Percentiles rank a stretch among this genome's conserved stretches.
phyloP scores from a whole-genome alignment of 2,888 invertebrate species.

The Zelleria hepariella region DNA sequence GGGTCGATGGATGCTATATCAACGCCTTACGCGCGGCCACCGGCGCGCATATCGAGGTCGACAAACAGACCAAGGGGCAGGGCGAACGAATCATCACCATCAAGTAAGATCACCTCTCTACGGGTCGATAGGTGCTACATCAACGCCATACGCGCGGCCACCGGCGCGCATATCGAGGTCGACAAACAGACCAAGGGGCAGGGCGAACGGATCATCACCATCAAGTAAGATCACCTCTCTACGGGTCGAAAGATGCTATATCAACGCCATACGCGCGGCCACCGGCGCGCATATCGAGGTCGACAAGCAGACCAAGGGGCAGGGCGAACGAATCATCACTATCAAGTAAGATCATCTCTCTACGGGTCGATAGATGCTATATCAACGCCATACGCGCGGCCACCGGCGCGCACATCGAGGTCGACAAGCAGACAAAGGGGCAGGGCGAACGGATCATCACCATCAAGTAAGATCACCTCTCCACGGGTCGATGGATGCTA shows the following conservation, averaged over 20 bases:
- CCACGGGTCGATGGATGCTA: neutral
- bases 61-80: constrained; percentile 95
- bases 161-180: constrained; percentile 98
- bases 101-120: constrained; percentile 77
- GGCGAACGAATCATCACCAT: constrained; percentile 96
- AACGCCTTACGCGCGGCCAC: constrained; percentile 97
- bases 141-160: constrained; percentile 96
- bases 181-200: constrained; percentile 97
- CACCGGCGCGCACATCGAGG: constrained; percentile 98
- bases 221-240: constrained; percentile 78
- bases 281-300: too few species aligned
- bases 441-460: constrained; percentile 95
- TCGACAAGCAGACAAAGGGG: constrained; percentile 96
- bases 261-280: too few species aligned
- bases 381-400: constrained; percentile 98
- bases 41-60: constrained; percentile 98
- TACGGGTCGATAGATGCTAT: constrained; percentile 95
- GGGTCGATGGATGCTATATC: constrained; percentile 55
- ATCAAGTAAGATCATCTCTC: too few species aligned
- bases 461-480: constrained; percentile 79
- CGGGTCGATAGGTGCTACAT: constrained; percentile 86
- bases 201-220: constrained; percentile 94
- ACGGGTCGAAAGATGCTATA: too few species aligned
- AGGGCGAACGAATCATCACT: too few species aligned
- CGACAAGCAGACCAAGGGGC: too few species aligned